Evolutionary conservation across 2,797 vertebrate species (phyloP).

Genomic region (Gambusia yucatana): DNA sequence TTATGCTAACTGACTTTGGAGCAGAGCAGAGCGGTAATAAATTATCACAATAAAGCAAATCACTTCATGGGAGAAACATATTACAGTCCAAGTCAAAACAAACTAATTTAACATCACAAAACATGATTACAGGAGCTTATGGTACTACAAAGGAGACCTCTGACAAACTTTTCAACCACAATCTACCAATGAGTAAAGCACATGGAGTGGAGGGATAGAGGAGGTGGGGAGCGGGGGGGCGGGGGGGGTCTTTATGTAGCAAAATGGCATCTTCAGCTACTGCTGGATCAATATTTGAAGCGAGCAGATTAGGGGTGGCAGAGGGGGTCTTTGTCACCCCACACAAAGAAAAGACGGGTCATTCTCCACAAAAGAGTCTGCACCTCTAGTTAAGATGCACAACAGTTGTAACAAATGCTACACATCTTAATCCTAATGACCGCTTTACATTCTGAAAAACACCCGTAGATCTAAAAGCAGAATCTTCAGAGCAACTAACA

Average conservation of each 20-base stretch:
- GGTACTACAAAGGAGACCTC: constrained; percentile 36
- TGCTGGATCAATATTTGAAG: constrained; percentile 77
- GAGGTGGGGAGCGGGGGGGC: no score
- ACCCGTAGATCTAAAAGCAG: not conserved
- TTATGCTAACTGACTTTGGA: constrained; percentile 8
- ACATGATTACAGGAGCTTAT: constrained; percentile 44
- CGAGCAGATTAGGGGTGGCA: constrained; percentile 56
- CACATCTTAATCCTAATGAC: constrained; percentile 5
- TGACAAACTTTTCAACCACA: constrained; percentile 25
- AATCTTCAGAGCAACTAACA: not conserved
- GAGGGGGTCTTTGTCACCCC: constrained; percentile 73
- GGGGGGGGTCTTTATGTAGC: constrained; percentile 58
- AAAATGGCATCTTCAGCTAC: constrained; percentile 78
- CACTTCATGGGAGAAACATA: constrained; percentile 18
- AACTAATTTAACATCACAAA: constrained; percentile 60
- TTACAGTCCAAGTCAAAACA: constrained; percentile 30
- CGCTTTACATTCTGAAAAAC: not conserved
- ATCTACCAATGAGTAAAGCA: constrained; percentile 34
- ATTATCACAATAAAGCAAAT: constrained; percentile 13
- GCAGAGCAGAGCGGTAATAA: not conserved
- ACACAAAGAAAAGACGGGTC: constrained; percentile 64
- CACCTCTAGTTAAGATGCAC: constrained; percentile 31
- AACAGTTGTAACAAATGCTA: constrained; percentile 17
- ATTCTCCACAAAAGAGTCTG: constrained; percentile 53
- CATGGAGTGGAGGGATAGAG: constrained; percentile 11